A percentile compares a stretch with the other conserved stretches of the same genome.
These are phyloP conservation scores for Dissostichus mawsoni DNA, from an alignment of 2,113 vertebrate genomes.

Conservation along the genomic window DNA sequence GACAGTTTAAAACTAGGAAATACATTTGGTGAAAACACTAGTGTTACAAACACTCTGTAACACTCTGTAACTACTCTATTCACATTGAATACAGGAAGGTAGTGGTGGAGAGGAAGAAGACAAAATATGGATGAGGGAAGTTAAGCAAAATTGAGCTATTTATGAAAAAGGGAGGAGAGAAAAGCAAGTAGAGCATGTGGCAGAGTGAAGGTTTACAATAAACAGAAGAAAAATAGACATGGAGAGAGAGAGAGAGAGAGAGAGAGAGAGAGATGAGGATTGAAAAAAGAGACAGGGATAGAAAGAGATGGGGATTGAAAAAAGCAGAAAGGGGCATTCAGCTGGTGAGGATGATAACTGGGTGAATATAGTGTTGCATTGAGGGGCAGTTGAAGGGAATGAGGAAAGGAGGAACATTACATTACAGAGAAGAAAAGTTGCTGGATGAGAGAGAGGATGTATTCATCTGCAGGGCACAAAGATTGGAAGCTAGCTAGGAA, in stretches of 20 bases:
- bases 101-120: not conserved
- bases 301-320: not conserved
- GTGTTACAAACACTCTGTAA: too few species aligned
- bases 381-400: conserved; percentile 39
- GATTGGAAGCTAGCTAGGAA: conserved; percentile 43
- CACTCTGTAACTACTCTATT: too few species aligned
- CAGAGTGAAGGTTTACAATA: conserved; percentile 5
- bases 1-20: too few species aligned
- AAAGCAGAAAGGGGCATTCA: conserved; percentile 23
- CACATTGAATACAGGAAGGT: not conserved
- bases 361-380: conserved; percentile 54
- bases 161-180: not conserved
- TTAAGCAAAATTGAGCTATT: not conserved
- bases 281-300: not conserved
- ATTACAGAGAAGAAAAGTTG: conserved; percentile 30
- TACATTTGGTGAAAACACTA: too few species aligned
- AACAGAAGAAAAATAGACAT: not conserved
- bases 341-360: conserved; percentile 54
- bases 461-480: conserved; percentile 60
- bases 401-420: conserved; percentile 17
- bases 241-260: too few species aligned
- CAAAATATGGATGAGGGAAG: not conserved
- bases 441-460: conserved; percentile 50
- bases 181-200: not conserved
- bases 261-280: conserved; percentile 6